phyloP scores from a whole-genome alignment of 2,888 invertebrate genomes.

The Calameuta idolon region DNA sequence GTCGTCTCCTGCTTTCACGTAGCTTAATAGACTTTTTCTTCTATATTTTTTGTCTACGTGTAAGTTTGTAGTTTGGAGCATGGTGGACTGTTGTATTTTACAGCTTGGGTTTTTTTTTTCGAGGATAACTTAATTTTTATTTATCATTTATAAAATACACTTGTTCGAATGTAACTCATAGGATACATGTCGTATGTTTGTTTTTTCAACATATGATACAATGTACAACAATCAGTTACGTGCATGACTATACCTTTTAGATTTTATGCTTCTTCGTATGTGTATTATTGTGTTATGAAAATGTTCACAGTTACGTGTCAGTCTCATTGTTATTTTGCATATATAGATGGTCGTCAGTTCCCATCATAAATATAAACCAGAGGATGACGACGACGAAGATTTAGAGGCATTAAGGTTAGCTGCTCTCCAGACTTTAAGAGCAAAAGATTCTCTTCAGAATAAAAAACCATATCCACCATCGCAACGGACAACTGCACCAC shows the following conservation, averaged over 20 bases:
- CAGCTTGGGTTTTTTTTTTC: neutral
- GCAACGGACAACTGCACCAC: constrained; percentile 12
- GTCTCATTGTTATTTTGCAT: neutral
- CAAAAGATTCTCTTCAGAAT: constrained; percentile 40
- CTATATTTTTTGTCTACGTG: neutral
- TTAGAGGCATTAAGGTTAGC: constrained; percentile 69
- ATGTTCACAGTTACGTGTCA: neutral
- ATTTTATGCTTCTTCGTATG: neutral
- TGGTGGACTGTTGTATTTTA: neutral
- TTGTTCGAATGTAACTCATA: neutral
- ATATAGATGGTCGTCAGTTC: constrained; percentile 43
- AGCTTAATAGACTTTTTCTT: neutral
- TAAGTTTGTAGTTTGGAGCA: neutral
- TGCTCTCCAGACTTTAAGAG: constrained; percentile 66
- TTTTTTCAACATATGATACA: neutral
- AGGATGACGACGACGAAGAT: constrained; percentile 70
- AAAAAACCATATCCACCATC: constrained; percentile 27
- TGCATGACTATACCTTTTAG: neutral
- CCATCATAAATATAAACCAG: constrained; percentile 44
- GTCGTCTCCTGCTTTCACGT: neutral
- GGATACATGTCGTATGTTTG: neutral
- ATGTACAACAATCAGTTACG: neutral
- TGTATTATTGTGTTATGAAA: neutral
- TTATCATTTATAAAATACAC: neutral
- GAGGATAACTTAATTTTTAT: neutral